Conservation (phyloP, 23 tunicate species). For the Styela clava region DNA sequence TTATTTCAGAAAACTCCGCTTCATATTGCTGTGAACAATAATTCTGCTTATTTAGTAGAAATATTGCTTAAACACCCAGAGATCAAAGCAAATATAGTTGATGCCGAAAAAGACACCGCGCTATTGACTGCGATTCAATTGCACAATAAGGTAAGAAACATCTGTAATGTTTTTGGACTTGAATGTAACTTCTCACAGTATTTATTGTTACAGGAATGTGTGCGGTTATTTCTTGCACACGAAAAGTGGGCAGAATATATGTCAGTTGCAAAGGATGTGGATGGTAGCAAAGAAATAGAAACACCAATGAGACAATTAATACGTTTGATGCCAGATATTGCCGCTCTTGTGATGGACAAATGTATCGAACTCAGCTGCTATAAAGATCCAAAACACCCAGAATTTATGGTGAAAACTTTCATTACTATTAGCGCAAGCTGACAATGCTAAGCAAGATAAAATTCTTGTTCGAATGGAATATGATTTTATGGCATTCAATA, state of each 20-base stretch:
- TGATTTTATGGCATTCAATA: too few species aligned
- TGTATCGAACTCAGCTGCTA: background rate
- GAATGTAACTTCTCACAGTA: background rate
- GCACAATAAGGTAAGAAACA: constrained; percentile 9
- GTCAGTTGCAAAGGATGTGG: constrained; percentile 1
- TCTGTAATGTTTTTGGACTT: background rate
- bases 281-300: background rate
- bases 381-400: constrained; percentile 23
- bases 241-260: constrained; percentile 15
- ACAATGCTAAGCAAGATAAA: too few species aligned
- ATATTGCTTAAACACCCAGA: constrained; percentile 4
- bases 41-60: background rate
- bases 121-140: background rate
- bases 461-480: too few species aligned
- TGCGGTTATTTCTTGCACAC: background rate
- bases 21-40: background rate
- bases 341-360: constrained; percentile 4
- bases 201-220: constrained; percentile 13
- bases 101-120: constrained; percentile 12
- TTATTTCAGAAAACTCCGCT: constrained; percentile 22
- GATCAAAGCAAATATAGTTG: constrained; percentile 11
- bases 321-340: constrained; percentile 23
- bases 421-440: too few species aligned
- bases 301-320: constrained; percentile 22
- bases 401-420: background rate